These are phyloP conservation scores for Amia ocellicauda DNA, from an alignment of 2,113 vertebrate species.

Conservation along the genomic window DNA sequence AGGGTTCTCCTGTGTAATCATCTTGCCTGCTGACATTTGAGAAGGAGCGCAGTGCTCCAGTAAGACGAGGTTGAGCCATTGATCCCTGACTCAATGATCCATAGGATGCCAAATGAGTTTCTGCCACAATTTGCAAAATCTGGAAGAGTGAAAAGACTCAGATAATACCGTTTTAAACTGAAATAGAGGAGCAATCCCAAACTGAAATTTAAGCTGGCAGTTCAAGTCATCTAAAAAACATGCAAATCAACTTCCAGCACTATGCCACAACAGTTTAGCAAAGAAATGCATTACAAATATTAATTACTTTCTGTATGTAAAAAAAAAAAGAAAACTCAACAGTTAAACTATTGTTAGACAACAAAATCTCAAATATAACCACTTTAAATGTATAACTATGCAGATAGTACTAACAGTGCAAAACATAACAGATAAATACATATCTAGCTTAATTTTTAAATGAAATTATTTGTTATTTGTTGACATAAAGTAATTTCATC, in stretches of 20 bases:
- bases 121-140: slow-evolving; percentile 38
- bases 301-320: not conserved
- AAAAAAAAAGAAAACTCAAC: too few relatives aligned
- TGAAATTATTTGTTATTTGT: too few relatives aligned
- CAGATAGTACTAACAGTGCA: too few relatives aligned
- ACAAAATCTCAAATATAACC: too few relatives aligned
- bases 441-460: too few relatives aligned
- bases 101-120: slow-evolving; percentile 54
- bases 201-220: not conserved
- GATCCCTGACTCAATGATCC: slow-evolving; percentile 61
- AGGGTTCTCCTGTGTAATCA: slow-evolving; percentile 71
- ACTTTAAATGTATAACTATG: too few relatives aligned
- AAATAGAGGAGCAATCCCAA: not conserved
- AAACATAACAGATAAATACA: too few relatives aligned
- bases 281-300: not conserved
- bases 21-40: slow-evolving; percentile 92
- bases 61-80: slow-evolving; percentile 93
- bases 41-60: slow-evolving; percentile 90
- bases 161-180: not conserved
- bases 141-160: slow-evolving; percentile 47
- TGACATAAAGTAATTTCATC: too few relatives aligned
- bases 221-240: too few relatives aligned
- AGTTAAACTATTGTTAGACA: too few relatives aligned
- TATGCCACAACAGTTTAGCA: not conserved
- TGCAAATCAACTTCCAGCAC: too few relatives aligned